A percentile compares a stretch with the other conserved stretches of the same genome.
These are phyloP conservation scores for Xenentodon cancila DNA, from an alignment of 2,797 vertebrate species.

Conservation along the genomic window DNA sequence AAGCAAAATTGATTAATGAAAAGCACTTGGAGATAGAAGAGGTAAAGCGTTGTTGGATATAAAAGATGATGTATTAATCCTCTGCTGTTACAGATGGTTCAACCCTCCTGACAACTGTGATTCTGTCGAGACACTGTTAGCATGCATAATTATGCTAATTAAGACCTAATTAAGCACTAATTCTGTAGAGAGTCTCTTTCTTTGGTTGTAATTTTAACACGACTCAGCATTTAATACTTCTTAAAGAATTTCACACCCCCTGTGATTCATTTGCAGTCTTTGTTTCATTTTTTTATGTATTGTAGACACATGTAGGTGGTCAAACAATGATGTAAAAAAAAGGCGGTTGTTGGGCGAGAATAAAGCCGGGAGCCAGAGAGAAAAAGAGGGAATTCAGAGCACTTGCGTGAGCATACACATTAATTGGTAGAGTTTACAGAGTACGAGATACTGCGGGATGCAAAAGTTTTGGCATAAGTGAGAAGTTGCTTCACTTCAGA, in stretches of 20 bases:
- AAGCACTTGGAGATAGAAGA: constrained; percentile 97
- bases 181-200: constrained; percentile 95
- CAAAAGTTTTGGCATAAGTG: constrained; percentile 46
- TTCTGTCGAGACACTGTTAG: constrained; percentile 99
- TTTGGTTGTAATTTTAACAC: constrained; percentile 96
- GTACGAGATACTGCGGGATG: constrained; percentile 21
- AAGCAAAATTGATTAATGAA: constrained; percentile 99
- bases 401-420: constrained; percentile 47
- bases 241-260: constrained; percentile 88
- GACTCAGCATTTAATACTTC: constrained; percentile 92
- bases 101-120: constrained; percentile 99
- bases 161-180: constrained; percentile 99
- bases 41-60: constrained; percentile 97
- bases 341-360: constrained; percentile 53
- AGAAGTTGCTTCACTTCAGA: constrained; percentile 42
- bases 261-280: constrained; percentile 67
- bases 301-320: constrained; percentile 66
- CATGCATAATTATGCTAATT: constrained; percentile 99
- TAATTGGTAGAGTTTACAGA: constrained; percentile 30
- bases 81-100: constrained; percentile 99
- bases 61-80: constrained; percentile 99
- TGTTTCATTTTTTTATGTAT: constrained; percentile 62
- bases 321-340: constrained; percentile 78
- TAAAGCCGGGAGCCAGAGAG: constrained; percentile 50
- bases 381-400: constrained; percentile 35